phyloP scores from a whole-genome alignment of 2,888 invertebrate species.

The Lagria hirta region DNA sequence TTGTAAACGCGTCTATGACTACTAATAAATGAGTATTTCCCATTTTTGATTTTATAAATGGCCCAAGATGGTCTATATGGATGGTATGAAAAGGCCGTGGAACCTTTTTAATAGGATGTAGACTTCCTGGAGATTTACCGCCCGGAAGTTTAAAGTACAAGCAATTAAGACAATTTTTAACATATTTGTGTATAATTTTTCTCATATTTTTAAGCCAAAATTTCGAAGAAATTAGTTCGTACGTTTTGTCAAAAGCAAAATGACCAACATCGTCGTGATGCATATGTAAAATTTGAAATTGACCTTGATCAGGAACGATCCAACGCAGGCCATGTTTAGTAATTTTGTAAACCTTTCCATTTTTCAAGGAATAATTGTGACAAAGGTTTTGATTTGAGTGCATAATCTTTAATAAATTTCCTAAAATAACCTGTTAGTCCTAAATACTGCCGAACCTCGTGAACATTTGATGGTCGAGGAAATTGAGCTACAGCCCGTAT shows the following conservation, averaged over 20 bases:
- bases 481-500: constrained; percentile 12
- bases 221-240: constrained; percentile 9
- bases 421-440: constrained; percentile 38
- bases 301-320: constrained; percentile 34
- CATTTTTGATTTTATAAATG: constrained; percentile 1
- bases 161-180: constrained; percentile 8
- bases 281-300: constrained; percentile 32
- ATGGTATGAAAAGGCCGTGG: constrained; percentile 2
- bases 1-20: constrained; percentile 24
- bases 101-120: constrained; percentile 1
- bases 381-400: constrained; percentile 25
- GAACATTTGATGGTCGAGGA: constrained; percentile 32
- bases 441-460: constrained; percentile 35
- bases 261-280: constrained; percentile 40
- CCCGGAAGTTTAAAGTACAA: constrained; percentile 6
- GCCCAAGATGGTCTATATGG: constrained; percentile 4
- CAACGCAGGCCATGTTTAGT: constrained; percentile 10
- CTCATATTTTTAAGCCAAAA: constrained; percentile 23
- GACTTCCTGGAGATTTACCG: background rate
- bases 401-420: constrained; percentile 32
- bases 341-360: constrained; percentile 28
- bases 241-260: constrained; percentile 37
- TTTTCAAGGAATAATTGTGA: constrained; percentile 22
- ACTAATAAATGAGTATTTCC: constrained; percentile 23
- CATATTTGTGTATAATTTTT: constrained; percentile 6